phyloP scores from a whole-genome alignment of 2,888 invertebrate genomes.

The Endotricha flammealis region DNA sequence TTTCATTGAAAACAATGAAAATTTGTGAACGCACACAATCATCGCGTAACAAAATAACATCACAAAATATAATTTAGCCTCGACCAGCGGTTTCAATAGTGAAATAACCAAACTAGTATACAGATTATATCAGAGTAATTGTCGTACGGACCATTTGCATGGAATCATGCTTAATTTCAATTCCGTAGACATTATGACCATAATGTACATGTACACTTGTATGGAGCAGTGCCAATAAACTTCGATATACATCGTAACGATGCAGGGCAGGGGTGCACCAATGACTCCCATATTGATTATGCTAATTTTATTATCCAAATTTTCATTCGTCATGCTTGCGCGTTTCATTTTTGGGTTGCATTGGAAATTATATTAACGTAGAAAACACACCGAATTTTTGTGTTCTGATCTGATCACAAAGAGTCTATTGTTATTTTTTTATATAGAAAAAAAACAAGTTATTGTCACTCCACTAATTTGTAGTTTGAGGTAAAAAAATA shows the following conservation, averaged over 20 bases:
- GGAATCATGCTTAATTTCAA: slow-evolving; percentile 72
- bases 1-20: no score
- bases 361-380: no score
- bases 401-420: background rate
- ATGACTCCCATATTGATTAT: slow-evolving; percentile 68
- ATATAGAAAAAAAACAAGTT: background rate
- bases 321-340: slow-evolving; percentile 57
- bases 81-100: slow-evolving; percentile 36
- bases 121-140: slow-evolving; percentile 58
- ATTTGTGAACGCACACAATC: no score
- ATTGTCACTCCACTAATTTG: no score
- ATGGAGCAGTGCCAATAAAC: slow-evolving; percentile 62
- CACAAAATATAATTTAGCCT: background rate
- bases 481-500: no score
- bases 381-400: no score
- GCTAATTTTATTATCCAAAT: slow-evolving; percentile 71
- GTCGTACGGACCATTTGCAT: slow-evolving; percentile 61
- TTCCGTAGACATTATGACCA: slow-evolving; percentile 55
- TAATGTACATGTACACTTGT: slow-evolving; percentile 57
- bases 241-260: slow-evolving; percentile 48
- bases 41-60: background rate
- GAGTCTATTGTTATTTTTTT: background rate
- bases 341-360: no score
- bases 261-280: slow-evolving; percentile 48
- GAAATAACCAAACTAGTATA: slow-evolving; percentile 32